Evolutionary conservation across 1,140 invertebrate genomes (phyloP), one percentile per base, ranked within the genome.

Genomic region (Drosophila orena): DNA sequence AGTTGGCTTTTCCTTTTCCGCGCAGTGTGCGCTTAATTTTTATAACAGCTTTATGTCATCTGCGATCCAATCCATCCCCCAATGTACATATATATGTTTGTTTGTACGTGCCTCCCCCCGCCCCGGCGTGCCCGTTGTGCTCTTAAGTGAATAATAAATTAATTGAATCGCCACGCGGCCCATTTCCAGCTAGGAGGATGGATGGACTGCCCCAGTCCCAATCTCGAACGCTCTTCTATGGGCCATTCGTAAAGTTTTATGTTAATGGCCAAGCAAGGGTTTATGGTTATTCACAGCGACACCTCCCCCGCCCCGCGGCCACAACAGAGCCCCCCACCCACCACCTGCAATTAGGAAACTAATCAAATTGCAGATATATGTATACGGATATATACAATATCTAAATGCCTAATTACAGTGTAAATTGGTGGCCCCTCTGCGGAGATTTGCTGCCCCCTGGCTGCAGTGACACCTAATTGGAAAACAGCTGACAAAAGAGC

Each of bases 91-190:
- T 17, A 1, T 17, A 17, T 17, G 17, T 1, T 0, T 17, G 17
- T n/a, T n/a, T n/a, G n/a, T n/a, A n/a, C n/a, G n/a, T 17, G 17
- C 55, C n/a, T 5, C 5, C 22, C 47, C 20, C 37, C 58, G 8
- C 17, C 22, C 34, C 20, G 30, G 30, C 27, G 44, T 10, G 43
- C 70, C 71, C 72, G 73, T 62, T 62, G 73, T 52, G 68, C 58
- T 89, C 71, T 83, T 88, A 88, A 88, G 83, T 88, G 83, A 88
- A 88, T 88, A 88, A 88, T 88, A 88, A 88, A 88, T 88, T 88
- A 88, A 88, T 88, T 88, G 84, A 88, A 88, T 88, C 49, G 83
- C 79, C 79, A 76, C 61, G 72, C 81, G 81, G 71, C 61, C 79
- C 83, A 88, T 79, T 88, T 89, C 70, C 57, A 71, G 75, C 40